A percentile compares a stretch with the other conserved stretches of the same genome.
These are phyloP conservation scores for Pogonocherus hispidulus DNA, from an alignment of 2,888 invertebrate genomes.

Conservation along the genomic window DNA sequence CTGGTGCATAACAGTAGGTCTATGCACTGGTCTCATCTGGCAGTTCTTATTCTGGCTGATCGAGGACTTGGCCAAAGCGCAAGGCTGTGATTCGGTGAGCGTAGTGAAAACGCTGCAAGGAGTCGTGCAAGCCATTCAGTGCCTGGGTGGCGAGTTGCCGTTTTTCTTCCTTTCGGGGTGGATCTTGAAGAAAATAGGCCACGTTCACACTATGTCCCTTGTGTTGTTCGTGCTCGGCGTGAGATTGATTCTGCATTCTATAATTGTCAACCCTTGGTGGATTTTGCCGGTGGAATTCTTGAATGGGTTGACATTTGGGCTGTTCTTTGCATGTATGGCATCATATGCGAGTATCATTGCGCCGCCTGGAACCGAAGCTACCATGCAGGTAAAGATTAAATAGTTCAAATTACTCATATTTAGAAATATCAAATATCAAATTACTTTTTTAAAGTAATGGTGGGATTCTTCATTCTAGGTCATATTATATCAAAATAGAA, in stretches of 20 bases:
- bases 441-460: too few relatives aligned
- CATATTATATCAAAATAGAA: too few relatives aligned
- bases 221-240: conserved; percentile 85
- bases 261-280: conserved; percentile 85
- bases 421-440: too few relatives aligned
- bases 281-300: conserved; percentile 87
- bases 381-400: conserved; percentile 84
- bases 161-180: conserved; percentile 88
- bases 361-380: conserved; percentile 87
- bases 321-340: conserved; percentile 90
- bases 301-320: conserved; percentile 90
- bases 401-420: conserved; percentile 6
- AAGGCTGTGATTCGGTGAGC: conserved; percentile 64
- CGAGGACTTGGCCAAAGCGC: conserved; percentile 76
- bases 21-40: conserved; percentile 89
- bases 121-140: conserved; percentile 71
- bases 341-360: conserved; percentile 89
- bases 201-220: conserved; percentile 86
- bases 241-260: conserved; percentile 86
- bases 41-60: conserved; percentile 90
- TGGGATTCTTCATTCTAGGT: too few relatives aligned
- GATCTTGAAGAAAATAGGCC: conserved; percentile 85
- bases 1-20: conserved; percentile 86
- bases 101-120: conserved; percentile 70
- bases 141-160: conserved; percentile 86